Percentiles rank a stretch among this genome's conserved stretches.
These are phyloP conservation scores for Eutolmus rufibarbis DNA, from an alignment of 2,888 invertebrate genomes.

Conservation along the genomic window DNA sequence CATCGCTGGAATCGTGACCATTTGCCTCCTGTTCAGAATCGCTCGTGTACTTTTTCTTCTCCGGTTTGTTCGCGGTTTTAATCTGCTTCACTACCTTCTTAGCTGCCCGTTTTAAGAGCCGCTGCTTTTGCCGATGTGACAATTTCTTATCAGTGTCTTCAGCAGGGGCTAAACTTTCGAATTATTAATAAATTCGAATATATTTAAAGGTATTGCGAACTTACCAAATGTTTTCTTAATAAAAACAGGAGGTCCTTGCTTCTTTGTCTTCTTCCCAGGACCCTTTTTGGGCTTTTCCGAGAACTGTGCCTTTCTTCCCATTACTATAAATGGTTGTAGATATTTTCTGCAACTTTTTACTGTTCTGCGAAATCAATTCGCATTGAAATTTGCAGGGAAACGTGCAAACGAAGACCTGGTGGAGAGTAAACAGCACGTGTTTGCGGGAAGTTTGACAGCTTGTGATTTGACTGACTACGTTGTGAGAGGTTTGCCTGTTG, in stretches of 20 bases:
- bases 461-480: not conserved
- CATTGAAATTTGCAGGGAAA: not conserved
- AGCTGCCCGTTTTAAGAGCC: constrained; percentile 69
- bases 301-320: constrained; percentile 89
- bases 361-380: not conserved
- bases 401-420: not conserved
- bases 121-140: constrained; percentile 75
- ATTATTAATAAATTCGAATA: not conserved
- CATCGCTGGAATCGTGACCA: constrained; percentile 35
- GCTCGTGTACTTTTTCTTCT: constrained; percentile 55
- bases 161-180: constrained; percentile 57
- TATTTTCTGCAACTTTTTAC: not conserved
- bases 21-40: constrained; percentile 54
- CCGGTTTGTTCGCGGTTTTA: constrained; percentile 43
- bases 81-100: constrained; percentile 61
- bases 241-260: constrained; percentile 79
- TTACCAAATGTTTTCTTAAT: constrained; percentile 58
- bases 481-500: not conserved
- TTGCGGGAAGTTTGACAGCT: not conserved
- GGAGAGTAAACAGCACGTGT: not conserved
- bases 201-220: constrained; percentile 18
- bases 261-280: constrained; percentile 85
- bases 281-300: constrained; percentile 79
- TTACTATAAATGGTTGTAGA: constrained; percentile 55
- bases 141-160: constrained; percentile 67